phyloP scores from a whole-genome alignment of 92 coral and sea anemone genomes.

The Desmophyllum pertusum region DNA sequence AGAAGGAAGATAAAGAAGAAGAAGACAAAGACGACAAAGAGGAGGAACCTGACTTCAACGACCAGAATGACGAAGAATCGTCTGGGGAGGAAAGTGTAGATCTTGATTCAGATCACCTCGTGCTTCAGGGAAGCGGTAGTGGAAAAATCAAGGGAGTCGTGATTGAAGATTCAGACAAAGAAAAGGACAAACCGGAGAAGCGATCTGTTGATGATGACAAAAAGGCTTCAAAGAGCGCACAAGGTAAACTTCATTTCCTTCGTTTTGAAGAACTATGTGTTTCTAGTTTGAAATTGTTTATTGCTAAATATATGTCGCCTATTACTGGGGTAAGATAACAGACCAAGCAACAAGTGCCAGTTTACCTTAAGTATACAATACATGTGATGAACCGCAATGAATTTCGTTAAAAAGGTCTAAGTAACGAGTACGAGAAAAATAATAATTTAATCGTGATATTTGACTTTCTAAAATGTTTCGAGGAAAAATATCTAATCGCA shows the following conservation, averaged over 20 bases:
- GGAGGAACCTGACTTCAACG: conserved; percentile 48
- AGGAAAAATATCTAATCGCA: background rate
- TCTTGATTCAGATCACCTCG: conserved; percentile 68
- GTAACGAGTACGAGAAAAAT: background rate
- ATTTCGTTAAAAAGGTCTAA: background rate
- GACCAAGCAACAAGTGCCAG: background rate
- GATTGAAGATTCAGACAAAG: conserved; percentile 58
- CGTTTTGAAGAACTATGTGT: background rate
- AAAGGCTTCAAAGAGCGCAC: conserved; percentile 22
- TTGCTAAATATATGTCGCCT: background rate
- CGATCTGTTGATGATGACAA: conserved; percentile 29
- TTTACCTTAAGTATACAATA: background rate
- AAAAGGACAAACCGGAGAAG: conserved; percentile 53
- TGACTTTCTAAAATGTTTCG: background rate
- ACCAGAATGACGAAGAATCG: conserved; percentile 33
- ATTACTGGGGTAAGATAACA: background rate
- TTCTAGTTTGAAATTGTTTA: background rate
- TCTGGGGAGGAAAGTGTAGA: conserved; percentile 55
- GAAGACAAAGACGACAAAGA: conserved; percentile 46
- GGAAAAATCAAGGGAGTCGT: conserved; percentile 68
- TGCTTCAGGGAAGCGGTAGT: conserved; percentile 66
- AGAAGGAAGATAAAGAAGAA: conserved; percentile 42
- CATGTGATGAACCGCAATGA: too few relatives aligned
- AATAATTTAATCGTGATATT: background rate
- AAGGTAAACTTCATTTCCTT: conserved; percentile 23